Conservation (phyloP, 92 coral and sea anemone genomes). For the Porites rus region DNA sequence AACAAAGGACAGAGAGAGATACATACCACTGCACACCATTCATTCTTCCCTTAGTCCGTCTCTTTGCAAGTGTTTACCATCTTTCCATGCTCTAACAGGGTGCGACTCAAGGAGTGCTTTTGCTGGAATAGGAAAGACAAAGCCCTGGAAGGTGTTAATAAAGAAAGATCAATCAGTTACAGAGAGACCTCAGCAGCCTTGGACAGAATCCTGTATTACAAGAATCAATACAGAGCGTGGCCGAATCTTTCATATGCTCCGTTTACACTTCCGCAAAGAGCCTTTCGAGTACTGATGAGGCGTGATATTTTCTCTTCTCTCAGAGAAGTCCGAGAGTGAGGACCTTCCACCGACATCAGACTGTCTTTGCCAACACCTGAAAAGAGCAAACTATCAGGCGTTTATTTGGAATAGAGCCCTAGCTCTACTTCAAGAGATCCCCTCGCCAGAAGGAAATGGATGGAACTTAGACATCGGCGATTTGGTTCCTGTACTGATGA, state of each 20-base stretch:
- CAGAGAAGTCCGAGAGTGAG: constrained; percentile 53
- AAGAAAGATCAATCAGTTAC: constrained; percentile 33
- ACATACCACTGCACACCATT: constrained; percentile 37
- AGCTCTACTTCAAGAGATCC: constrained; percentile 53
- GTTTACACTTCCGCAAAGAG: constrained; percentile 54
- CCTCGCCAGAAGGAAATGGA: constrained; percentile 66
- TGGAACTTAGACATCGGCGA: constrained; percentile 56
- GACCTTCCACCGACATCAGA: constrained; percentile 68
- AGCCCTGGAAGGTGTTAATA: constrained; percentile 70
- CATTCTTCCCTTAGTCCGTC: constrained; percentile 49
- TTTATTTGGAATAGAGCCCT: constrained; percentile 67
- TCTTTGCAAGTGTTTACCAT: constrained; percentile 40
- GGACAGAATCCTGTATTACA: constrained; percentile 24
- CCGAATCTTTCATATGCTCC: constrained; percentile 63
- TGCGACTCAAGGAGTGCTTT: constrained; percentile 63
- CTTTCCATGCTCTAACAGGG: constrained; percentile 57
- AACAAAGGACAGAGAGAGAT: constrained; percentile 57
- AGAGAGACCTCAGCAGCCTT: constrained; percentile 29
- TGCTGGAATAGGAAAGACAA: constrained; percentile 65
- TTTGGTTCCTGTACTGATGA: constrained; percentile 63
- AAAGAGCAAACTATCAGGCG: constrained; percentile 63
- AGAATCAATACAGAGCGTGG: constrained; percentile 19
- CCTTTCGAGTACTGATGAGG: constrained; percentile 65
- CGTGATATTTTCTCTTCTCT: constrained; percentile 68
- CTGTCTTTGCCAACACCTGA: constrained; percentile 47